These are phyloP conservation scores for Mythimna impura DNA, from an alignment of 2,888 invertebrate genomes.

Conservation along the genomic window DNA sequence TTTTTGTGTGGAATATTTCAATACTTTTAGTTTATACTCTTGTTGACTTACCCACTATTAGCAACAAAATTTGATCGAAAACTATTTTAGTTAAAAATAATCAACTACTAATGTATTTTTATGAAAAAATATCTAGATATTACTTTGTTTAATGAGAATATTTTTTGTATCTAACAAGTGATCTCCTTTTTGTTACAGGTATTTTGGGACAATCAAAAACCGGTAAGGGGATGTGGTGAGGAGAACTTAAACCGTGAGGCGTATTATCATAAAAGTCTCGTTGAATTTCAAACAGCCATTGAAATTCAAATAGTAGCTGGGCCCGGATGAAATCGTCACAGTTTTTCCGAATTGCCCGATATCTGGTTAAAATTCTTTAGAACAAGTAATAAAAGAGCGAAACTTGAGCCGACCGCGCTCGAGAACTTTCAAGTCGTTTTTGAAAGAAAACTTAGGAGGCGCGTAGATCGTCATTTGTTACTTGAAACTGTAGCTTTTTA, in stretches of 20 bases:
- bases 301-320: constrained; percentile 78
- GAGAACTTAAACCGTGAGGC: constrained; percentile 66
- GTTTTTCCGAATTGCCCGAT: constrained; percentile 65
- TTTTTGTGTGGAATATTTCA: neutral
- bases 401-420: constrained; percentile 46
- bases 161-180: constrained; percentile 50
- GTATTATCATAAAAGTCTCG: constrained; percentile 81
- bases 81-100: neutral
- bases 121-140: neutral
- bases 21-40: neutral
- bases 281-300: constrained; percentile 78
- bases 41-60: neutral
- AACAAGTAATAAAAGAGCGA: constrained; percentile 59
- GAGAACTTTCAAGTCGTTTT: constrained; percentile 56
- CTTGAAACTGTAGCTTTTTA: constrained; percentile 36
- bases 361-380: constrained; percentile 64
- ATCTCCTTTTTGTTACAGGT: constrained; percentile 82
- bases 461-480: constrained; percentile 44
- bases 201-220: constrained; percentile 81
- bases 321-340: constrained; percentile 67
- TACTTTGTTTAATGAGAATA: neutral
- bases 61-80: neutral
- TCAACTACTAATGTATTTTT: neutral
- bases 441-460: constrained; percentile 44
- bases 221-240: constrained; percentile 76